Conservation (phyloP, 1,140 invertebrate genomes). For the Drosophila prosaltans region DNA sequence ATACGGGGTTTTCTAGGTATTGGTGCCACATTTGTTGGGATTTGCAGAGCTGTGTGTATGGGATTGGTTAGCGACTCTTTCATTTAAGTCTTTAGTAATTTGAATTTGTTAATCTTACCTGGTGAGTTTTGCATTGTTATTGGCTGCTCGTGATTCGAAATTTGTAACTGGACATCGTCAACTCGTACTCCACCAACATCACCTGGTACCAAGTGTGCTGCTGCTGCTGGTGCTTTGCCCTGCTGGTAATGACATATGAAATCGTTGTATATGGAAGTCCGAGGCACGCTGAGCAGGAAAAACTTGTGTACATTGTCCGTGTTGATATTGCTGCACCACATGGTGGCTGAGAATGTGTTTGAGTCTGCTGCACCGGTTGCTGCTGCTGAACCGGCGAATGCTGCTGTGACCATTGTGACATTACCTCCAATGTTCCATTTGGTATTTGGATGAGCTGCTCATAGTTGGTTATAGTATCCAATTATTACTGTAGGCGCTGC, state of each 20-base stretch:
- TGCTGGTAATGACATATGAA: conserved; percentile 44
- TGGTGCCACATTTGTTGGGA: conserved; percentile 20
- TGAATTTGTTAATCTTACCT: background rate
- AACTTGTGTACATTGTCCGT: conserved; percentile 72
- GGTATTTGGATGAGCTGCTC: conserved; percentile 36
- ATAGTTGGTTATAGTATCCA: conserved; percentile 19
- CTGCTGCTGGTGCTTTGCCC: background rate
- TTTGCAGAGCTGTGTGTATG: conserved; percentile 44
- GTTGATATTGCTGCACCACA: conserved; percentile 72
- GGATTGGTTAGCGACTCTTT: too few species aligned
- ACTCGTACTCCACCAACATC: conserved; percentile 46
- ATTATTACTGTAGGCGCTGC: background rate
- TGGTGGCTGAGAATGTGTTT: conserved; percentile 65
- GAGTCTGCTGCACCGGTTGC: conserved; percentile 4
- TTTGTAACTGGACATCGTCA: conserved; percentile 72
- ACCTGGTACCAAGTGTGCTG: background rate
- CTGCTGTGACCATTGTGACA: background rate
- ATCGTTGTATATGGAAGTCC: conserved; percentile 72
- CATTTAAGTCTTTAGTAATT: too few species aligned
- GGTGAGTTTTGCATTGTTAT: conserved; percentile 14
- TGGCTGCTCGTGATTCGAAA: conserved; percentile 37
- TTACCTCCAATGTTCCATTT: background rate
- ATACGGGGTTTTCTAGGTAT: conserved; percentile 54
- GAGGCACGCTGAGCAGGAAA: conserved; percentile 72
- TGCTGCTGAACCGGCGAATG: conserved; percentile 20